These are phyloP conservation scores for Pogoniulus pusillus DNA, from an alignment of 2,797 vertebrate genomes.

Conservation along the genomic window DNA sequence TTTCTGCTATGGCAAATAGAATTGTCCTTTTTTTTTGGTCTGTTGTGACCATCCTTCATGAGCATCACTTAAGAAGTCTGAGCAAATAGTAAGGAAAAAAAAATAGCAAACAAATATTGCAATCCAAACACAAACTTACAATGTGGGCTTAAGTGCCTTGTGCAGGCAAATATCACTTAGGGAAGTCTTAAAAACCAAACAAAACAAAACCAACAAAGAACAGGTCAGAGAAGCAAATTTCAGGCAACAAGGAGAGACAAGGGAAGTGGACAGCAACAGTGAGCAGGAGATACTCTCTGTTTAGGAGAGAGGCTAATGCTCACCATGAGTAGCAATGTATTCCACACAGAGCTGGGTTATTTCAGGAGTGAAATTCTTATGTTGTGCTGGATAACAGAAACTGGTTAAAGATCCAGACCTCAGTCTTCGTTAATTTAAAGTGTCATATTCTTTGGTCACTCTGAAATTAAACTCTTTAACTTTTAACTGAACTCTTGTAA, in stretches of 20 bases:
- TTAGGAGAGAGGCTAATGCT: neutral
- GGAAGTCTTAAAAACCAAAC: neutral
- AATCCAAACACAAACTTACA: neutral
- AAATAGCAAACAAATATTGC: neutral
- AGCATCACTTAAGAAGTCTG: neutral
- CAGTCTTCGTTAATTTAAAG: conserved; percentile 1
- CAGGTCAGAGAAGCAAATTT: neutral
- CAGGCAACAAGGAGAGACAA: neutral
- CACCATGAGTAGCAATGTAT: neutral
- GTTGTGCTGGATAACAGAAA: neutral
- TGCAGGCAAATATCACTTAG: neutral
- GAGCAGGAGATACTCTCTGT: neutral
- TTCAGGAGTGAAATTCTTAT: neutral
- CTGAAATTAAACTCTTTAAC: conserved; percentile 33
- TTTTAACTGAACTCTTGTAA: too few species aligned
- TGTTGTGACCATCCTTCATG: neutral
- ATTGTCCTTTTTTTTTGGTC: neutral
- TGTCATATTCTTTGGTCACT: neutral
- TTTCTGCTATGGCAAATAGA: neutral
- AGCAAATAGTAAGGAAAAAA: neutral
- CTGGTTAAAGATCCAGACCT: neutral
- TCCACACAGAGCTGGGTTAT: neutral
- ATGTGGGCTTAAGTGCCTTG: neutral
- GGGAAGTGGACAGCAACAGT: neutral
- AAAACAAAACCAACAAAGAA: neutral